Conservation (phyloP, 2,888 invertebrate species). For the Euproctis similis region DNA sequence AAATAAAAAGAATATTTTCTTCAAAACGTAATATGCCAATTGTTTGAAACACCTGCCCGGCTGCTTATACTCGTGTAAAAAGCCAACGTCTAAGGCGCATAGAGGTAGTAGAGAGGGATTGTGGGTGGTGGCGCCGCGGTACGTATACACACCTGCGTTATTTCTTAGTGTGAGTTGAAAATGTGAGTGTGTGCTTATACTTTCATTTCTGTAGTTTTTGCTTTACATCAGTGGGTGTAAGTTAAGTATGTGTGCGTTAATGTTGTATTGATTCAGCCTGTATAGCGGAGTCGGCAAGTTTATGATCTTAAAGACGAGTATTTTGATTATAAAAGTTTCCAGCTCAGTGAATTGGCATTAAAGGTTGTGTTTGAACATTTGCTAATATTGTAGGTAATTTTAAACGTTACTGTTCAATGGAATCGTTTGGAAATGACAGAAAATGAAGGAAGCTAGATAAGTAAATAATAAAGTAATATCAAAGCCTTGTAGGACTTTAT, state of each 20-base stretch:
- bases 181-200: constrained; percentile 57
- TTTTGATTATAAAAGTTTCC: constrained; percentile 21
- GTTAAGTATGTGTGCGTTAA: constrained; percentile 58
- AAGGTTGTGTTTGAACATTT: too few relatives aligned
- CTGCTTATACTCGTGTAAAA: constrained; percentile 71
- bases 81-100: constrained; percentile 72
- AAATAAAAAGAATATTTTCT: too few relatives aligned
- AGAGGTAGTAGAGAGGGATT: constrained; percentile 24
- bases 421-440: too few relatives aligned
- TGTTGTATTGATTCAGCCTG: constrained; percentile 66
- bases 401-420: too few relatives aligned
- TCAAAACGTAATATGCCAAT: too few relatives aligned
- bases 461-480: too few relatives aligned
- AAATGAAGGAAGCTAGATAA: too few relatives aligned
- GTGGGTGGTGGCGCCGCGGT: constrained; percentile 32
- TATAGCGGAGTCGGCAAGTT: constrained; percentile 54
- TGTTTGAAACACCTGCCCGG: constrained; percentile 42
- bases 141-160: constrained; percentile 48
- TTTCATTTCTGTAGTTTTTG: constrained; percentile 75
- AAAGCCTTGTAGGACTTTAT: too few relatives aligned
- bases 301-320: constrained; percentile 48
- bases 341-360: constrained; percentile 3
- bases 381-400: too few relatives aligned
- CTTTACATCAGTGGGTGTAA: constrained; percentile 52
- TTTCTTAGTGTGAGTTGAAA: constrained; percentile 35